Conservation (phyloP, 2,113 vertebrate genomes). For the Aptenodytes patagonicus region DNA sequence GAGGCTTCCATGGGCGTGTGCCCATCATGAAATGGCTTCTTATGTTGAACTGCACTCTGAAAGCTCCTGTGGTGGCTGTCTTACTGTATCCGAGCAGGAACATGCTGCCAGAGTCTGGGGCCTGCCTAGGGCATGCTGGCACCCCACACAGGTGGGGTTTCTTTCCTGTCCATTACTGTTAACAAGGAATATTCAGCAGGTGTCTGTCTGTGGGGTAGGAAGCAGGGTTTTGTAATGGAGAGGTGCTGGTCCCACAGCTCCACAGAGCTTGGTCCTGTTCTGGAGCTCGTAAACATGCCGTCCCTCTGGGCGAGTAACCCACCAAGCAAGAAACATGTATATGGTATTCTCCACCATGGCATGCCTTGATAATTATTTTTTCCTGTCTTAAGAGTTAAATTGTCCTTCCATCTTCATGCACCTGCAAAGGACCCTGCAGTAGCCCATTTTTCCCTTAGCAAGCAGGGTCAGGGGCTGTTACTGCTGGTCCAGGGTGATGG, state of each 20-base stretch:
- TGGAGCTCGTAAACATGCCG: accelerated
- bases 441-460: neutral
- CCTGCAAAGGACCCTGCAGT: neutral
- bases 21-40: neutral
- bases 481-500: neutral
- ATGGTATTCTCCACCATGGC: neutral
- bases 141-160: neutral
- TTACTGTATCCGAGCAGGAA: accelerated
- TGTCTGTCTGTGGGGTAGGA: neutral
- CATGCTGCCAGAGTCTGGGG: neutral
- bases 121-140: accelerated
- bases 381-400: neutral
- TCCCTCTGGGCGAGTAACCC: neutral
- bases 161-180: neutral
- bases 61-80: neutral
- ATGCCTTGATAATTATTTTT: neutral
- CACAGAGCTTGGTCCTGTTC: neutral
- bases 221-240: neutral
- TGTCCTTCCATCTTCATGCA: neutral
- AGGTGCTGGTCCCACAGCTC: neutral
- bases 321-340: neutral
- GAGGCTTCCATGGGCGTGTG: neutral
- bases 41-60: neutral
- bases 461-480: neutral
- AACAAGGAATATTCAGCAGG: neutral